phyloP scores from a whole-genome alignment of 2,797 vertebrate genomes.

The Hyperoplus lanceolatus region DNA sequence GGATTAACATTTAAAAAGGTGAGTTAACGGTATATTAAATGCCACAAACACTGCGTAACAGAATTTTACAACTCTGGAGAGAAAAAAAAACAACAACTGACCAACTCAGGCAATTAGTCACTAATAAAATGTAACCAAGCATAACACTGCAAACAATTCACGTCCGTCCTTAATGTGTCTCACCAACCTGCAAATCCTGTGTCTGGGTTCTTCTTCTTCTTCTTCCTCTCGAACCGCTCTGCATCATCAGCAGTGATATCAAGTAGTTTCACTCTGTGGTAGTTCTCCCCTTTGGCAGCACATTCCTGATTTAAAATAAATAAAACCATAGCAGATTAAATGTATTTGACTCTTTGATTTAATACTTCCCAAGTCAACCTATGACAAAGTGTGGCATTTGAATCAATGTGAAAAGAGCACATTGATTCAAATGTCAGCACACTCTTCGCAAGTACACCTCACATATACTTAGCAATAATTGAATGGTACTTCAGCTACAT shows the following conservation, averaged over 20 bases:
- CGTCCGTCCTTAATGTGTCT: neutral
- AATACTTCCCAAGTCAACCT: neutral
- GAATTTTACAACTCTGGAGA: too few species aligned
- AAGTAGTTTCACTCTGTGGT: conserved; percentile 92
- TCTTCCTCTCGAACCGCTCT: conserved; percentile 94
- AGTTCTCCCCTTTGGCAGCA: conserved; percentile 90
- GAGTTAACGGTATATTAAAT: too few species aligned
- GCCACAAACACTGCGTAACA: too few species aligned
- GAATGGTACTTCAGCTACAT: neutral
- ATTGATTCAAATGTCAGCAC: too few species aligned
- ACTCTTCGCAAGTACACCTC: neutral
- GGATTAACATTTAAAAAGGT: too few species aligned
- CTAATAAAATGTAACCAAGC: neutral
- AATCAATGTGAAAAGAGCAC: too few species aligned
- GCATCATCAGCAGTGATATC: conserved; percentile 96
- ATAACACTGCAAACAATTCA: neutral
- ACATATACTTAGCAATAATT: neutral
- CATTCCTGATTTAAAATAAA: conserved; percentile 87
- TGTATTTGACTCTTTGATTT: neutral
- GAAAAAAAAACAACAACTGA: neutral
- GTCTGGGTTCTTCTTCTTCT: conserved; percentile 95
- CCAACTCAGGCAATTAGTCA: too few species aligned
- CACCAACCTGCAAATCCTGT: conserved; percentile 94
- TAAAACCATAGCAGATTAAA: neutral
- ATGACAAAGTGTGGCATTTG: neutral